These are phyloP conservation scores for Cololabis saira DNA, from an alignment of 2,113 vertebrate species.

Conservation along the genomic window DNA sequence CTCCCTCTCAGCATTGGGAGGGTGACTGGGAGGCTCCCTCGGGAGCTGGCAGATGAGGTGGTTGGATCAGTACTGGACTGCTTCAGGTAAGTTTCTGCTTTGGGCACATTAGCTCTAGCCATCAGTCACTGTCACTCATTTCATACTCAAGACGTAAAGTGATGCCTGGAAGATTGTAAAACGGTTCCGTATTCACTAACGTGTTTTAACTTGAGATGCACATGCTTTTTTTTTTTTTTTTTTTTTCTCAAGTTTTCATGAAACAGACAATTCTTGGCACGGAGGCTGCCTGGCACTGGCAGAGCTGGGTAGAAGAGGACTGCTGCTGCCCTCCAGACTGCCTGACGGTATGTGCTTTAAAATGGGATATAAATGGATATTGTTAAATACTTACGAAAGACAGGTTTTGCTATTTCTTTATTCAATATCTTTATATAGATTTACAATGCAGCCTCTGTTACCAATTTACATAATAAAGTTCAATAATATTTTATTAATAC, in stretches of 20 bases:
- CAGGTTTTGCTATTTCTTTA: slow-evolving; percentile 33
- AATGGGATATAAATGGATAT: not conserved
- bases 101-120: not conserved
- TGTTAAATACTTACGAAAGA: not conserved
- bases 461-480: not conserved
- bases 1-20: slow-evolving; percentile 86
- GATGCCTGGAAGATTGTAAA: too few relatives aligned
- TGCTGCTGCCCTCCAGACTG: slow-evolving; percentile 91
- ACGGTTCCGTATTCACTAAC: not conserved
- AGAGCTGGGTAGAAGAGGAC: slow-evolving; percentile 92
- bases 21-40: slow-evolving; percentile 92
- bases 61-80: slow-evolving; percentile 94
- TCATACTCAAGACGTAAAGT: not conserved
- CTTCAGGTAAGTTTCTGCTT: slow-evolving; percentile 84
- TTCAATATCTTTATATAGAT: slow-evolving; percentile 42
- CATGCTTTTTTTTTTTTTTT: slow-evolving; percentile 13
- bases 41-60: slow-evolving; percentile 94
- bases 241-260: slow-evolving; percentile 92
- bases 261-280: slow-evolving; percentile 93
- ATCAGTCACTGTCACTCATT: not conserved
- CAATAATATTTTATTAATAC: not conserved
- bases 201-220: not conserved
- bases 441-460: not conserved
- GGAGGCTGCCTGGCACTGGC: slow-evolving; percentile 95
- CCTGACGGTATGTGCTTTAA: slow-evolving; percentile 84